Conservation (phyloP, 2,797 vertebrate genomes). For the Fratercula arctica region DNA sequence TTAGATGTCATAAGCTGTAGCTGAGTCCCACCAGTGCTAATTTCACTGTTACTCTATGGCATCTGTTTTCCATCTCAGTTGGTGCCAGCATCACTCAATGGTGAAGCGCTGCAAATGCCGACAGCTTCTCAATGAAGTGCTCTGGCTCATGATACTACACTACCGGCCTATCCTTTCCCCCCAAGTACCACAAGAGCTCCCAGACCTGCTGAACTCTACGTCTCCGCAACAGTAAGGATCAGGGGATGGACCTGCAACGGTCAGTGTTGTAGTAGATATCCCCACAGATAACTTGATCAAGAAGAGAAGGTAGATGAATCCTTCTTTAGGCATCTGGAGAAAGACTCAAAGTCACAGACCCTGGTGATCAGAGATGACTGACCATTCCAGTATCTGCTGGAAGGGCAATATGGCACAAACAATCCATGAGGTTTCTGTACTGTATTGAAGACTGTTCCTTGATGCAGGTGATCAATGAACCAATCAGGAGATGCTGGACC, state of each 20-base stretch:
- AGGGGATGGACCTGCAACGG: neutral
- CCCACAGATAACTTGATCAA: neutral
- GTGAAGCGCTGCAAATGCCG: neutral
- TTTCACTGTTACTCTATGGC: neutral
- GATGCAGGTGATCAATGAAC: neutral
- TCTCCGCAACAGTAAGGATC: neutral
- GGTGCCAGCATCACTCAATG: neutral
- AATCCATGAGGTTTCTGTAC: neutral
- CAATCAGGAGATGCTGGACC: neutral
- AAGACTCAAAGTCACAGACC: neutral
- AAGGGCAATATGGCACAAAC: neutral
- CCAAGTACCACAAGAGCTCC: neutral
- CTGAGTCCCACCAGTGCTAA: neutral
- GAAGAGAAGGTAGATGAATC: neutral
- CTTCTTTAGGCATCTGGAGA: neutral
- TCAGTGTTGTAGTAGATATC: neutral
- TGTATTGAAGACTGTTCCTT: neutral
- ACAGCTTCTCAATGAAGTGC: neutral
- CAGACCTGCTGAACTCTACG: neutral
- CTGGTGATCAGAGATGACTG: neutral
- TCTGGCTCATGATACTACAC: neutral
- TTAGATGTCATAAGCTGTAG: neutral
- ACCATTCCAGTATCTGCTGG: neutral
- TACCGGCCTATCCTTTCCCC: neutral
- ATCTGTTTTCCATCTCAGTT: neutral